Evolutionary conservation across 2,797 vertebrate species (phyloP).

Genomic region (Leuciscus waleckii): DNA sequence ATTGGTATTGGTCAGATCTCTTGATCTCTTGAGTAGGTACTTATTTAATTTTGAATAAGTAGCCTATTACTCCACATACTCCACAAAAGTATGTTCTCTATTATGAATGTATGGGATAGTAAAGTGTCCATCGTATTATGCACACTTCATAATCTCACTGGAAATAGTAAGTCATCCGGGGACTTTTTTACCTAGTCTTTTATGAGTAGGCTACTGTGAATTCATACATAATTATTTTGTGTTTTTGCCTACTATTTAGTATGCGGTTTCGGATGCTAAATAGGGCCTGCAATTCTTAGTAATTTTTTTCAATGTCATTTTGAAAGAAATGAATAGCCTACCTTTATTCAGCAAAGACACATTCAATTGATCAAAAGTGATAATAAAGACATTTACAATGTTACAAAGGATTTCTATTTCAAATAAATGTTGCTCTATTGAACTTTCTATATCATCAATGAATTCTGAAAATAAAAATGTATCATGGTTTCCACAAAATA

Average conservation of each 20-base stretch:
- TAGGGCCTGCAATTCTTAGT: background rate
- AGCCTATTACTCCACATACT: background rate
- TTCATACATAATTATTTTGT: too few relatives aligned
- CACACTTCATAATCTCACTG: too few relatives aligned
- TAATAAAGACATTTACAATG: background rate
- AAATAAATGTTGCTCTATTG: background rate
- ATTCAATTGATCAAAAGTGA: background rate
- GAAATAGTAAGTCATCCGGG: too few relatives aligned
- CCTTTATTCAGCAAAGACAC: background rate
- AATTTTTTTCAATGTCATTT: background rate
- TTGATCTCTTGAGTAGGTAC: background rate
- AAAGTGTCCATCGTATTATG: too few relatives aligned
- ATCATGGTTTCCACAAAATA: background rate
- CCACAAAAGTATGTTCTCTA: background rate
- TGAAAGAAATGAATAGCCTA: background rate
- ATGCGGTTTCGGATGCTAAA: too few relatives aligned
- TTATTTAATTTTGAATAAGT: background rate
- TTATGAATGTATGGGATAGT: too few relatives aligned
- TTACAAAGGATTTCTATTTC: background rate
- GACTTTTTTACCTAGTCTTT: too few relatives aligned
- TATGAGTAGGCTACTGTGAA: too few relatives aligned
- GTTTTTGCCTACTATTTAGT: too few relatives aligned
- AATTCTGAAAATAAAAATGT: background rate
- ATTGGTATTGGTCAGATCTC: background rate
- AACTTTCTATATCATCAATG: background rate